A percentile compares a stretch with the other conserved stretches of the same genome.
phyloP scores from a whole-genome alignment of 2,113 vertebrate genomes.

The Nestor notabilis region DNA sequence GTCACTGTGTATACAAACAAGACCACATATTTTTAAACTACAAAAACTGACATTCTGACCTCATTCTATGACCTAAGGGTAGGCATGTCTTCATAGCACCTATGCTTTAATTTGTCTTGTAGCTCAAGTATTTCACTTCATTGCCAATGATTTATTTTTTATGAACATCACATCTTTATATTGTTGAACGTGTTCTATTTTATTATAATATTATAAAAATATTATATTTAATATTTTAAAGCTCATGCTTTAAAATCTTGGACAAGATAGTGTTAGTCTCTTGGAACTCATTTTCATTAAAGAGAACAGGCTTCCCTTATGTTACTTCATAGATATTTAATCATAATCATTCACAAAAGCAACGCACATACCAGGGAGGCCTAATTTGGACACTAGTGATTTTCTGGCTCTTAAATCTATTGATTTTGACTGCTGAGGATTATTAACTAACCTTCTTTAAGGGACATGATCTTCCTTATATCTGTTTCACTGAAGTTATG shows the following conservation, averaged over 20 bases:
- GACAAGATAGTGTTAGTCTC: neutral
- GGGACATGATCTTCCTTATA: neutral
- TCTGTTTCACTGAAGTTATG: neutral
- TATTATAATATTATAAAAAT: neutral
- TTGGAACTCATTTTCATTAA: neutral
- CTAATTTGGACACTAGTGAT: neutral
- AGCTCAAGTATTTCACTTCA: neutral
- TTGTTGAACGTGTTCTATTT: neutral
- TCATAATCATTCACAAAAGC: neutral
- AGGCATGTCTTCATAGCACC: neutral
- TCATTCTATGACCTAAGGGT: neutral
- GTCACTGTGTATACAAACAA: neutral
- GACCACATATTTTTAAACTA: neutral
- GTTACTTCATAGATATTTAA: neutral
- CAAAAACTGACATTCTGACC: neutral
- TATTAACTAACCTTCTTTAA: neutral
- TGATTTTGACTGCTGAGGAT: neutral
- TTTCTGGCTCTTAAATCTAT: neutral
- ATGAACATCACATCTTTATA: neutral
- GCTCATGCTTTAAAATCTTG: neutral
- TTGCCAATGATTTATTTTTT: neutral
- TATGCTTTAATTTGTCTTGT: neutral
- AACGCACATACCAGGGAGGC: neutral
- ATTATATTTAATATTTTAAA: too few relatives aligned
- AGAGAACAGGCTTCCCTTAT: neutral